Conservation (phyloP, 2,113 vertebrate genomes). For the Carlito syrichta region DNA sequence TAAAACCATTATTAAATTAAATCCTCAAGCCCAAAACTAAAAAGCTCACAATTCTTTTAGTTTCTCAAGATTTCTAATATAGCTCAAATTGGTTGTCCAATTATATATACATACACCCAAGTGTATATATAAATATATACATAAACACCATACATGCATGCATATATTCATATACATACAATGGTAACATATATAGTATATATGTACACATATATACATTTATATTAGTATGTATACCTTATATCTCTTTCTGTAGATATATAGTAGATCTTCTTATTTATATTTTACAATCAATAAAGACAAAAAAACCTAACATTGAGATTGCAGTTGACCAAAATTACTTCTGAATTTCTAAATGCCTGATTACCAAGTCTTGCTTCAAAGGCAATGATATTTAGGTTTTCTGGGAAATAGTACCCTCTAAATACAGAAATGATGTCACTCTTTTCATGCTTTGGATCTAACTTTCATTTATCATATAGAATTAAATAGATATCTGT, state of each 20-base stretch:
- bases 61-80: slow-evolving; percentile 9
- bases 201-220: neutral
- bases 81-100: neutral
- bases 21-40: neutral
- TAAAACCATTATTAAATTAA: slow-evolving; percentile 38
- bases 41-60: neutral
- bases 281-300: neutral
- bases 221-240: neutral
- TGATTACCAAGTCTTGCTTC: neutral
- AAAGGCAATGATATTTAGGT: neutral
- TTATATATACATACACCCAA: neutral
- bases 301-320: neutral
- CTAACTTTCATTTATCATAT: neutral
- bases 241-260: neutral
- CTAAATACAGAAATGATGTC: neutral
- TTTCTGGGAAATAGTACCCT: neutral
- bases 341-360: neutral
- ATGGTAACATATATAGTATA: neutral
- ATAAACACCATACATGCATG: no score
- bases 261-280: neutral
- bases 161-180: neutral
- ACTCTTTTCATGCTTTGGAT: neutral
- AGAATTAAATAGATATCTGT: neutral
- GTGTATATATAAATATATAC: neutral
- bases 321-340: neutral